These are phyloP conservation scores for Crambe crambe DNA, from an alignment of 37 sponge, comb jelly and placozoan genomes.

Conservation along the genomic window DNA sequence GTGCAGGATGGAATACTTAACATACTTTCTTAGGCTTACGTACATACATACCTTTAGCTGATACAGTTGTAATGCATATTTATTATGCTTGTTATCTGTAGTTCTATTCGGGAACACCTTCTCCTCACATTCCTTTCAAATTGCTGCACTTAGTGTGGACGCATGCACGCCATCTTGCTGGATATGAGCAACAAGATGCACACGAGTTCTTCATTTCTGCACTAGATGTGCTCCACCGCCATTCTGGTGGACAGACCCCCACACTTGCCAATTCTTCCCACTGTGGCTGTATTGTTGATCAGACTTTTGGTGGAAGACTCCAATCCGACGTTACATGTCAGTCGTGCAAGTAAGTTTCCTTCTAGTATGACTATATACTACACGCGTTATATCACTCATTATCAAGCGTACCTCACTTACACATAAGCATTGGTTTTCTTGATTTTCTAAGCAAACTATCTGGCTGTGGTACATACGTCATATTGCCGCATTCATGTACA, in stretches of 20 bases:
- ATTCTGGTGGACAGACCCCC: constrained; percentile 81
- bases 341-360: constrained; percentile 68
- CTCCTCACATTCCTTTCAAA: constrained; percentile 87
- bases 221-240: constrained; percentile 90
- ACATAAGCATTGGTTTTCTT: too few relatives aligned
- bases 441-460: too few relatives aligned
- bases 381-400: too few relatives aligned
- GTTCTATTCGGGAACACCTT: constrained; percentile 84
- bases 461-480: too few relatives aligned
- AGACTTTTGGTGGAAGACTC: constrained; percentile 85
- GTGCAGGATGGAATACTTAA: too few relatives aligned
- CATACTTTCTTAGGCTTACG: too few relatives aligned
- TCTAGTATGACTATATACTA: too few relatives aligned
- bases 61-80: too few relatives aligned
- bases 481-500: too few relatives aligned
- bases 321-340: constrained; percentile 92
- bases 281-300: constrained; percentile 88
- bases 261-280: constrained; percentile 52
- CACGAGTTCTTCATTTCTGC: constrained; percentile 98
- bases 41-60: too few relatives aligned
- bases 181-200: constrained; percentile 99
- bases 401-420: too few relatives aligned
- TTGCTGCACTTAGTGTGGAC: constrained; percentile 95
- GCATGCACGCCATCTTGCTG: constrained; percentile 94
- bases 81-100: too few relatives aligned